Base-by-base conservation (phyloP, 92 coral and sea anemone species). In the Parazoanthus darwini region DNA sequence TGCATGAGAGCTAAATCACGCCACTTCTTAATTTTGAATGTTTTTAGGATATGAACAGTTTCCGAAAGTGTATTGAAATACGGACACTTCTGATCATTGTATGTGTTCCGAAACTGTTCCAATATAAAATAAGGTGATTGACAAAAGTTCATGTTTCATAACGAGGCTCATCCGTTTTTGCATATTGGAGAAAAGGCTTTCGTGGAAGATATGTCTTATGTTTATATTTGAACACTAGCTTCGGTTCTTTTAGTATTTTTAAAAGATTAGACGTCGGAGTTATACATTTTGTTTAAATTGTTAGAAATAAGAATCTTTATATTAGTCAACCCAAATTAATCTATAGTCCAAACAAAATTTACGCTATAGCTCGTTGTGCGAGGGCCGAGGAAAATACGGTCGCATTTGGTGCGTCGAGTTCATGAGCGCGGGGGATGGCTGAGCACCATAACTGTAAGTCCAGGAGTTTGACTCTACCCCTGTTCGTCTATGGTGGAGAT, bases 401-500 rank as follows among this genome's bases (percentile, higher is more conserved):
- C 87, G 35, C 87, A 84, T 44, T 84, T 84, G 87, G 18, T 84
- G 75, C 16, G 78, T 44, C 6, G 77, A 56, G 72, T 33, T 80
- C 46, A 80, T 38, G 15, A 80, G 59, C 18, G 59, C 16, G 9
- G 59, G 15, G 6, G 85, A 14, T 11, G 87, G 68, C 74, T 46
- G 79, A 18, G 87, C 78, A 14, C 67, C 87, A 20, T 72, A 84
- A 46, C 44, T 23, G 4, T 44, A 84, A 13, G 39, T 48, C 87
- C 87, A 84, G 0, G 79, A 59, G 68, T 71, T 84, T 46, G 83
- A 38, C 8, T 86, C 83, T 58, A 77, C 66, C 25, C 59, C 35
- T 29, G 73, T 65, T 26, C 66, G 76, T 77, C 89, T 75, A 50
- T 86, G 82, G 33, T 86, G 82, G 15, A 86, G 83, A 43, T 86